Conservation (phyloP, 2,797 vertebrate genomes). For the Naso thynnoides region DNA sequence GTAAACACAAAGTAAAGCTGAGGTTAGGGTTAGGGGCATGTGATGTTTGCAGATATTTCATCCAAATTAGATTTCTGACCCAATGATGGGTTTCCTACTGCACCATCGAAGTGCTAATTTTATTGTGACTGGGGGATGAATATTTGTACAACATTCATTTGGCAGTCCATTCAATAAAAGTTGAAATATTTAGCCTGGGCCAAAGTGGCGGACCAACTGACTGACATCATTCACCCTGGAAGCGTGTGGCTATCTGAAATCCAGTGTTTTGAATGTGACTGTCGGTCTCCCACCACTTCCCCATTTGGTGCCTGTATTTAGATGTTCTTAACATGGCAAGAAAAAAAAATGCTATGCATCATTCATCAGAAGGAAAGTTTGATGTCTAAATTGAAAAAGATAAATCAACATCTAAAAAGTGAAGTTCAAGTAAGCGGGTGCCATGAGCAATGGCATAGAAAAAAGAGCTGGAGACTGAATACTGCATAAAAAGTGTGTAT, state of each 20-base stretch:
- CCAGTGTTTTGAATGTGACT: conserved; percentile 15
- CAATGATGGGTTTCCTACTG: background rate
- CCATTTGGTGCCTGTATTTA: conserved; percentile 18
- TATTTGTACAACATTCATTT: background rate
- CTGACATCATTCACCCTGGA: background rate
- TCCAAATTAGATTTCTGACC: background rate
- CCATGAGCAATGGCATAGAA: conserved; percentile 45
- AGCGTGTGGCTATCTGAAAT: background rate
- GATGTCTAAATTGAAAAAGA: conserved; percentile 68
- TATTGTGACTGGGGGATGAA: background rate
- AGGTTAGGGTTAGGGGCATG: background rate
- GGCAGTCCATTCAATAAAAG: background rate
- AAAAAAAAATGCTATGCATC: conserved; percentile 54
- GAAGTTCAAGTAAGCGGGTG: conserved; percentile 40
- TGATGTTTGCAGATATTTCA: background rate
- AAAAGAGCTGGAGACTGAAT: conserved; percentile 48
- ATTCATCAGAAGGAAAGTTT: conserved; percentile 63
- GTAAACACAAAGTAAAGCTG: background rate
- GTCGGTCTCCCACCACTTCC: background rate
- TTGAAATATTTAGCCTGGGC: background rate
- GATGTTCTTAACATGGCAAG: conserved; percentile 31
- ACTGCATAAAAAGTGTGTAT: conserved; percentile 70
- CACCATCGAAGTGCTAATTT: background rate
- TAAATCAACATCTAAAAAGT: conserved; percentile 62
- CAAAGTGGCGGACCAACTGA: background rate